These are phyloP conservation scores for Capromys pilorides DNA, from an alignment of 2,797 vertebrate genomes.

Conservation along the genomic window DNA sequence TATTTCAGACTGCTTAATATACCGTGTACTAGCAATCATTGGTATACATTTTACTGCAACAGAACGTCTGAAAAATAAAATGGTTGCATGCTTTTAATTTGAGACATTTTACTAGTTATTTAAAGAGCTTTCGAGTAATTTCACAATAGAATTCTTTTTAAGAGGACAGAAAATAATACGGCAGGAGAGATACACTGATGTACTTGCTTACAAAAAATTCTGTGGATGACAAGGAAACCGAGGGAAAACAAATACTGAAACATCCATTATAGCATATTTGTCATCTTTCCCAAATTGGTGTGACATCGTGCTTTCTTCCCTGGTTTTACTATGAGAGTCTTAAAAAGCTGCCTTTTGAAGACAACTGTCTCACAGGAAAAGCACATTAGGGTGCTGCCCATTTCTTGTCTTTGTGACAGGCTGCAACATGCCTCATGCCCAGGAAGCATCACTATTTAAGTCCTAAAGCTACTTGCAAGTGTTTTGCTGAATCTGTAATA, in stretches of 20 bases:
- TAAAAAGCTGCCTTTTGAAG: background rate
- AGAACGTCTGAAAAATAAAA: conserved; percentile 58
- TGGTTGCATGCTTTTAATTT: background rate
- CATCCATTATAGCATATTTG: background rate
- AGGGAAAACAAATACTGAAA: background rate
- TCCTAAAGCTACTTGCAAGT: background rate
- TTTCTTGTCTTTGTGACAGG: background rate
- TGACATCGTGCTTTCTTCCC: background rate
- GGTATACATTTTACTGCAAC: conserved; percentile 45
- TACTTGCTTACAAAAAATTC: background rate
- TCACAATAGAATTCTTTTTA: conserved; percentile 33
- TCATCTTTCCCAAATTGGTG: background rate
- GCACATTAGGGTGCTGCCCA: background rate
- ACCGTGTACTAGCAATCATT: conserved; percentile 11
- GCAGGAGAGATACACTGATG: background rate
- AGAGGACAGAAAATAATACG: background rate
- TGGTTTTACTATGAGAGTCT: background rate
- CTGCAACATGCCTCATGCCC: background rate
- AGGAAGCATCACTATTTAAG: background rate
- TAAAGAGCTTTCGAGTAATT: conserved; percentile 35
- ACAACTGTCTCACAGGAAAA: background rate
- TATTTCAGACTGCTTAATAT: conserved; percentile 64
- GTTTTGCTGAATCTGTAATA: background rate
- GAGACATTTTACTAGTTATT: conserved; percentile 46
- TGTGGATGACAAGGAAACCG: background rate